These are phyloP conservation scores for Pelobates cultripes DNA, from an alignment of 2,797 vertebrate genomes.

Conservation along the genomic window DNA sequence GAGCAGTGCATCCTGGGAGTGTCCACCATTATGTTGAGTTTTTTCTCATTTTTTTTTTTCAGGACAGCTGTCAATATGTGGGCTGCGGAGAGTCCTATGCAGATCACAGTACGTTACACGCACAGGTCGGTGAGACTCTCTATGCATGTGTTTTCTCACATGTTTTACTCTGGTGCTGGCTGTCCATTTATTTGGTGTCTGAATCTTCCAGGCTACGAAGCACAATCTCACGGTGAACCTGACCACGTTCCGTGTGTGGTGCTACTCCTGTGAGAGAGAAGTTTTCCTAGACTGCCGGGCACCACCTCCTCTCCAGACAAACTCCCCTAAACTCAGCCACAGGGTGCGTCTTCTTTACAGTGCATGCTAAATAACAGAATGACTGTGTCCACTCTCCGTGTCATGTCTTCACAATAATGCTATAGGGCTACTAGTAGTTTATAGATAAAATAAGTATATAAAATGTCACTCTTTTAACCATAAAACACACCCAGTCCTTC, in stretches of 20 bases:
- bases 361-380: background rate
- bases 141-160: background rate
- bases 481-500: too few relatives aligned
- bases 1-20: background rate
- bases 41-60: background rate
- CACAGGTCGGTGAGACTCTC: slow-evolving; percentile 79
- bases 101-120: slow-evolving; percentile 96
- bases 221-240: slow-evolving; percentile 97
- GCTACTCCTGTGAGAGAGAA: slow-evolving; percentile 93
- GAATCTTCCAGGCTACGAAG: slow-evolving; percentile 78
- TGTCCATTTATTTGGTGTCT: background rate
- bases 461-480: too few relatives aligned
- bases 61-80: slow-evolving; percentile 92
- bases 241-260: slow-evolving; percentile 96
- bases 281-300: slow-evolving; percentile 88
- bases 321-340: slow-evolving; percentile 66
- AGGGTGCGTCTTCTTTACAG: slow-evolving; percentile 69
- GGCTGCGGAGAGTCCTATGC: slow-evolving; percentile 94
- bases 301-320: background rate
- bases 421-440: too few relatives aligned
- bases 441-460: too few relatives aligned
- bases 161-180: background rate
- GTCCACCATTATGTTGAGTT: background rate
- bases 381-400: background rate
- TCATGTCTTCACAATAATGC: background rate